Conservation (phyloP, 2,797 vertebrate species). For the Ceryle rudis region DNA sequence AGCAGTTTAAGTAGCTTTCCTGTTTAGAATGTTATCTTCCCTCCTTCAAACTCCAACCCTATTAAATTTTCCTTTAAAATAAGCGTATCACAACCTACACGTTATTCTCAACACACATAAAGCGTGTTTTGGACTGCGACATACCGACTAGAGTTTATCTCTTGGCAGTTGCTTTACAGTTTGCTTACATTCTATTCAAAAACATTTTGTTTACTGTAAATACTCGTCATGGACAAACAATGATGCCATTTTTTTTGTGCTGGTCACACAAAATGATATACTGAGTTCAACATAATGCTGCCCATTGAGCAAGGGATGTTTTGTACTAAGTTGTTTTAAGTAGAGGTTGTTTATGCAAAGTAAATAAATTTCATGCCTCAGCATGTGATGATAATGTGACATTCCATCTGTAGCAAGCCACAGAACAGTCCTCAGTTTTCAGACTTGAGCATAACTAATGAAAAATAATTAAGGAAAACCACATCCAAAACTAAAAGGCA, state of each 20-base stretch:
- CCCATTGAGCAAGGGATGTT: slow-evolving; percentile 82
- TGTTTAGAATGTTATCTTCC: neutral
- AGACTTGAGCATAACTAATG: slow-evolving; percentile 89
- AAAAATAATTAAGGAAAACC: slow-evolving; percentile 91
- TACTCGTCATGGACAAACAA: slow-evolving; percentile 82
- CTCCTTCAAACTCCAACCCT: slow-evolving; percentile 6
- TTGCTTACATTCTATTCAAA: slow-evolving; percentile 86
- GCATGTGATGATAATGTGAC: slow-evolving; percentile 98
- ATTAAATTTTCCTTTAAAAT: slow-evolving; percentile 38
- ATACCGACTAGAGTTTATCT: slow-evolving; percentile 78
- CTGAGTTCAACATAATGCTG: slow-evolving; percentile 70
- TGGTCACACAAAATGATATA: slow-evolving; percentile 74
- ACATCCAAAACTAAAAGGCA: slow-evolving; percentile 83
- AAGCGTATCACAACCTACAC: slow-evolving; percentile 54
- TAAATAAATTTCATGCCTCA: slow-evolving; percentile 92
- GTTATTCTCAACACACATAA: slow-evolving; percentile 55
- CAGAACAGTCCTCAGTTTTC: slow-evolving; percentile 83
- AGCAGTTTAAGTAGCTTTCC: slow-evolving; percentile 40
- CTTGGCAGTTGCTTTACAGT: slow-evolving; percentile 79
- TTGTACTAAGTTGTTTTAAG: slow-evolving; percentile 88
- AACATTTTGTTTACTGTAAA: slow-evolving; percentile 93
- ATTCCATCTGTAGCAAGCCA: slow-evolving; percentile 83
- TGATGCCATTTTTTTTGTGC: slow-evolving; percentile 80
- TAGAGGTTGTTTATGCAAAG: slow-evolving; percentile 85
- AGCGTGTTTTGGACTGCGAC: slow-evolving; percentile 68